Conservation (phyloP, 2,113 vertebrate genomes). For the Ptilonorhynchus violaceus region DNA sequence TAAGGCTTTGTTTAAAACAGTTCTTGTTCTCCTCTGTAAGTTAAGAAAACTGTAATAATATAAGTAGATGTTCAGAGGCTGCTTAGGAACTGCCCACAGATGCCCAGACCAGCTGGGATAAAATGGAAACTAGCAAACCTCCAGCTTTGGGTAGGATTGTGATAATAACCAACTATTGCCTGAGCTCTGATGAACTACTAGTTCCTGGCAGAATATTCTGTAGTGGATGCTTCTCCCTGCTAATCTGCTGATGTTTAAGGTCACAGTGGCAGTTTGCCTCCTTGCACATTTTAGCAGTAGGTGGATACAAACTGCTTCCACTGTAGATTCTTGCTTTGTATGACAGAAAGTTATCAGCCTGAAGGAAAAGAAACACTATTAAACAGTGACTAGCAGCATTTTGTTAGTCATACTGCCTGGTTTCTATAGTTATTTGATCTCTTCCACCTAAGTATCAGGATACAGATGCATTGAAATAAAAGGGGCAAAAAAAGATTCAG, state of each 20-base stretch:
- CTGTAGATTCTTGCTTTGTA: neutral
- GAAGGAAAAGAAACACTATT: neutral
- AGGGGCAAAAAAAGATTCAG: fast-evolving
- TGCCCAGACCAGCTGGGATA: neutral
- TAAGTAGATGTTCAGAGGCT: neutral
- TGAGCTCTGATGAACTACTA: neutral
- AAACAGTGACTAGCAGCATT: neutral
- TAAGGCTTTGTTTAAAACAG: neutral
- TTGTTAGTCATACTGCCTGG: neutral
- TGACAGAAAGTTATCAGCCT: neutral
- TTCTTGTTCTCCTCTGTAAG: neutral
- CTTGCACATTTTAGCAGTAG: neutral
- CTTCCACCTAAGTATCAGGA: neutral
- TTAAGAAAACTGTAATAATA: neutral
- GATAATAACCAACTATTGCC: neutral
- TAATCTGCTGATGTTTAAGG: neutral
- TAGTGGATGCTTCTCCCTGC: neutral
- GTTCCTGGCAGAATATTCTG: neutral
- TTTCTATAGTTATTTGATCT: neutral
- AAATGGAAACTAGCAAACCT: neutral
- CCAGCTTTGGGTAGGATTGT: neutral
- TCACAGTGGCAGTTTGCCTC: neutral
- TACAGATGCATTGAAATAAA: neutral
- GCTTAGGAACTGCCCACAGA: neutral
- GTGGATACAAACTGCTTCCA: neutral